Base-by-base conservation (phyloP, 2,888 invertebrate species). In the Helleia helle region DNA sequence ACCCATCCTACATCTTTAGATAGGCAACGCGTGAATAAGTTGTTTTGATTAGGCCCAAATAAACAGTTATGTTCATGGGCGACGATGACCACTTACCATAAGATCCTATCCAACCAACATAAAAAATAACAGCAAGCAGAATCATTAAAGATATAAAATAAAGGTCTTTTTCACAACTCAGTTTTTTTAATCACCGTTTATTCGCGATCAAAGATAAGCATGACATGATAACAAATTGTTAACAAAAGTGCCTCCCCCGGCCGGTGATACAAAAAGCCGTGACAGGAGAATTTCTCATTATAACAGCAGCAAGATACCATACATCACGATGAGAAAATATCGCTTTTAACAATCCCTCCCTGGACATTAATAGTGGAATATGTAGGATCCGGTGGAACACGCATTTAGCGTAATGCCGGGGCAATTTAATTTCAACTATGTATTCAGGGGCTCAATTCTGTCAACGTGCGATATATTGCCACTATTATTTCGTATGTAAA, bases 231-330 rank as follows among this genome's bases (percentile, higher is more conserved):
- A 54, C 51, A 55, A 54, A 56, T 55, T 54, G 48, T 56, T 51
- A 58, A 67, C 55, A 65, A 71, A 73, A 71, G 65, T 60, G 59
- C 51, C 55, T 50, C 49, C 55, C n/a, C 58, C 57, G 51, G 54
- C 49, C 56, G 59, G 56, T 71, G 68, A 71, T 69, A 77, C 69
- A 74, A 71, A 71, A 75, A 73, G 62, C 70, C 54, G 70, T 73
- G 79, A 79, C 80, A 77, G 65, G 61, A 79, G 80, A 80, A 81
- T 80, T 81, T 81, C 80, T 80, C 80, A 81, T 81, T 81, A 80
- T 71, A 54, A 69, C 65, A 59, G 52, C 66, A 65, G 65, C 70
- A 67, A 79, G 74, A 71, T 73, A 62, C 69, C 67, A 77, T 80
- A 77, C 62, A 75, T 80, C 79, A 79, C 71, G 68, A 74, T 73